Conservation (phyloP, 1,140 invertebrate species). For the Bradysia coprophila region DNA sequence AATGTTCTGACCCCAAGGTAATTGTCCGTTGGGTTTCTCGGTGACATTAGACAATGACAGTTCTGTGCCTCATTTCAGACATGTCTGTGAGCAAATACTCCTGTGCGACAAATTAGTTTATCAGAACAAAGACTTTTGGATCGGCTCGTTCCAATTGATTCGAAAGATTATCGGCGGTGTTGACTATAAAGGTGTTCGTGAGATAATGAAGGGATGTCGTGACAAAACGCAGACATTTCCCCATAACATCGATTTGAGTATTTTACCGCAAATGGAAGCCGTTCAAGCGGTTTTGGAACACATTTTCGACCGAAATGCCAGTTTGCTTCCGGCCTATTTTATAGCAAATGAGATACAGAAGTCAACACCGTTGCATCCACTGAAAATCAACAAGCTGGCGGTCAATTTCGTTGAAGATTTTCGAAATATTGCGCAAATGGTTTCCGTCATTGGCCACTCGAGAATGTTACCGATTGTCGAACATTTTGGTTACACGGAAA, state of each 20-base stretch:
- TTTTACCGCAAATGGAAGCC: slow-evolving; percentile 61
- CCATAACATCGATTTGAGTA: slow-evolving; percentile 49
- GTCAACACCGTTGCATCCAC: slow-evolving; percentile 77
- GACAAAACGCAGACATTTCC: slow-evolving; percentile 74
- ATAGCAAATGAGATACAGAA: slow-evolving; percentile 91
- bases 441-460: slow-evolving; percentile 76
- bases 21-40: not conserved
- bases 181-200: slow-evolving; percentile 86
- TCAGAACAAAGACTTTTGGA: slow-evolving; percentile 68
- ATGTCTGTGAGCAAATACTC: slow-evolving; percentile 70
- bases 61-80: slow-evolving; percentile 29
- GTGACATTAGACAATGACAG: not conserved
- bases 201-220: slow-evolving; percentile 82
- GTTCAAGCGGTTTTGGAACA: slow-evolving; percentile 63
- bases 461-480: slow-evolving; percentile 88
- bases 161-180: slow-evolving; percentile 73
- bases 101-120: slow-evolving; percentile 59
- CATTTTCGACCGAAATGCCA: slow-evolving; percentile 84
- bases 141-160: slow-evolving; percentile 70
- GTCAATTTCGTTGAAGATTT: slow-evolving; percentile 86
- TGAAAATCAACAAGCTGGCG: slow-evolving; percentile 72
- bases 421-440: slow-evolving; percentile 81
- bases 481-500: slow-evolving; percentile 73
- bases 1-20: not conserved
- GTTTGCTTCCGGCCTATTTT: slow-evolving; percentile 82